phyloP scores from a whole-genome alignment of 2,113 vertebrate species.

The Limanda limanda region DNA sequence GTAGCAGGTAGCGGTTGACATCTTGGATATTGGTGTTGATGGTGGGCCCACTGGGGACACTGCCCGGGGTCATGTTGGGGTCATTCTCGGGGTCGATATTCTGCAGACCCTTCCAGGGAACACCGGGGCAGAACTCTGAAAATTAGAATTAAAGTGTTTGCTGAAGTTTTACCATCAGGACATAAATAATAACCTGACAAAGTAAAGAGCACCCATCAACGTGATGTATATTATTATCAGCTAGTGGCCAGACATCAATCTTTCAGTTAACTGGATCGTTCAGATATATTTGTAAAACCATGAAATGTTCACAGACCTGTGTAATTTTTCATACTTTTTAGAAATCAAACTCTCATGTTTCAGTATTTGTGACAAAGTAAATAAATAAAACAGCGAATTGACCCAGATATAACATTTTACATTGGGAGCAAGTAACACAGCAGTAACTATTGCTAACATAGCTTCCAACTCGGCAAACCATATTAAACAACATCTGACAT shows the following conservation, averaged over 20 bases:
- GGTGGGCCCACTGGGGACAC: conserved; percentile 93
- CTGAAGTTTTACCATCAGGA: not conserved
- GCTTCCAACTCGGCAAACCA: not conserved
- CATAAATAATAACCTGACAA: not conserved
- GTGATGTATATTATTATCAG: no score
- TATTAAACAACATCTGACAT: not conserved
- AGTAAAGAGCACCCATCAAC: not conserved
- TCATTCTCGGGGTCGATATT: conserved; percentile 96
- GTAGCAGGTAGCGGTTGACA: conserved; percentile 95
- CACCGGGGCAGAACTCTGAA: conserved; percentile 95
- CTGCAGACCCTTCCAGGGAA: conserved; percentile 98
- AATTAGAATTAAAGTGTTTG: not conserved
- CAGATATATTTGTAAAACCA: no score
- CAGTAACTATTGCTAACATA: no score
- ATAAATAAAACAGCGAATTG: no score
- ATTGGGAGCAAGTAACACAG: no score
- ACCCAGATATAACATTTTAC: no score
- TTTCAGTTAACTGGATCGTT: no score
- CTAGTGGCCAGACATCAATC: no score
- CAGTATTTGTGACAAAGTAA: no score
- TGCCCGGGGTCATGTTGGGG: conserved; percentile 94
- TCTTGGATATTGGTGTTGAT: conserved; percentile 98
- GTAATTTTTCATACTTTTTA: no score
- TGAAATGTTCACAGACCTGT: no score
- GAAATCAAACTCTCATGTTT: no score